Evolutionary conservation across 1,140 invertebrate species (phyloP).

Genomic region (Augochlora pura): DNA sequence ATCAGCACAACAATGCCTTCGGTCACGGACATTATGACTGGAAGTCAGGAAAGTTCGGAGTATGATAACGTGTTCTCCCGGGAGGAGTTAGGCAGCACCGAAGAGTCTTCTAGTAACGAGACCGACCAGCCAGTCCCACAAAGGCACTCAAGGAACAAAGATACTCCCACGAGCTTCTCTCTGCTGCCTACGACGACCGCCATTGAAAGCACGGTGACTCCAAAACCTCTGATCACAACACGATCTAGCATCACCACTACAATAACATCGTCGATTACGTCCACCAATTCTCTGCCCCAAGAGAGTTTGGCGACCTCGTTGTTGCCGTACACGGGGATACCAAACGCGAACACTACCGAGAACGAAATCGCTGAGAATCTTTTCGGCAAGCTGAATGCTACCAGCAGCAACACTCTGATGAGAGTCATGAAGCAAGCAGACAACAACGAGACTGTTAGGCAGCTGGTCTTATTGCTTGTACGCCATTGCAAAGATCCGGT

Average conservation of each 20-base stretch:
- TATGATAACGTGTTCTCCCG: conserved; percentile 56
- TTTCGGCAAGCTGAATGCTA: conserved; percentile 87
- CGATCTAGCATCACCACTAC: conserved; percentile 70
- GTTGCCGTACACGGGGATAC: conserved; percentile 20
- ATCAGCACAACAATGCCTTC: conserved; percentile 55
- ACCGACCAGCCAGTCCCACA: conserved; percentile 19
- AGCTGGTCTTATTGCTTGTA: conserved; percentile 87
- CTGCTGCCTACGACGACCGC: conserved; percentile 66
- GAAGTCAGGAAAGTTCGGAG: conserved; percentile 23
- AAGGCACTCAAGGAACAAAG: conserved; percentile 63
- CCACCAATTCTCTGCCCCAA: conserved; percentile 56
- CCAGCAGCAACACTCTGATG: conserved; percentile 87
- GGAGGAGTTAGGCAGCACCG: background rate
- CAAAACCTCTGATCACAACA: conserved; percentile 67
- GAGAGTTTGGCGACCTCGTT: conserved; percentile 25
- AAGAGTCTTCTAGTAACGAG: conserved; percentile 28
- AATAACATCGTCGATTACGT: conserved; percentile 68
- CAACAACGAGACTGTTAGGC: conserved; percentile 86
- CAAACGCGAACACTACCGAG: conserved; percentile 30
- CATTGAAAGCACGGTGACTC: conserved; percentile 65
- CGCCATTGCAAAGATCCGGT: conserved; percentile 86
- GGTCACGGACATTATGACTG: background rate
- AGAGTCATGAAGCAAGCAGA: conserved; percentile 90
- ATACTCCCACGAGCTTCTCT: conserved; percentile 75
- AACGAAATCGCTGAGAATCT: conserved; percentile 83